Evolutionary conservation across 1,140 invertebrate genomes (phyloP).

Genomic region (Ceratosolen fusciceps): DNA sequence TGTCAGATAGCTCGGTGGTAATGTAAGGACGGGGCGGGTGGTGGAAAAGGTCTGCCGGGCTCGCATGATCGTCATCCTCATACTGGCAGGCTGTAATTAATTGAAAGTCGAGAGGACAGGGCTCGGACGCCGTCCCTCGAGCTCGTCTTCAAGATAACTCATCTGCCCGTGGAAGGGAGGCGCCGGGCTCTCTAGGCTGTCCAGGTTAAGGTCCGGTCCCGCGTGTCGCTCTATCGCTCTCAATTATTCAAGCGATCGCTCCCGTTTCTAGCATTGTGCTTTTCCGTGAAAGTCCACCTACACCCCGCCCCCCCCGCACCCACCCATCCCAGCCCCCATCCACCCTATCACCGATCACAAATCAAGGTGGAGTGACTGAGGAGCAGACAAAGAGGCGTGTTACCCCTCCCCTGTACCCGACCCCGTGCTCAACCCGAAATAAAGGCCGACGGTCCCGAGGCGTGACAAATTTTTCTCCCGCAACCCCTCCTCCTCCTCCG

Average conservation of each 20-base stretch:
- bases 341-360: too few relatives aligned
- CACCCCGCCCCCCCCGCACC: too few relatives aligned
- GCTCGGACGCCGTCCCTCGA: slow-evolving; percentile 49
- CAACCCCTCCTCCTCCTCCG: not conserved
- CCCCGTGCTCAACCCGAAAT: too few relatives aligned
- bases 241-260: slow-evolving; percentile 19
- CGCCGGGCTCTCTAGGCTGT: not conserved
- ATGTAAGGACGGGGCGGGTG: slow-evolving; percentile 8
- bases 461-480: slow-evolving; percentile 37
- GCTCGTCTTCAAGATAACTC: slow-evolving; percentile 49
- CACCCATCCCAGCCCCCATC: too few relatives aligned
- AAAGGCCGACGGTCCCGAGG: slow-evolving; percentile 5
- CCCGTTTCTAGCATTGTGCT: too few relatives aligned
- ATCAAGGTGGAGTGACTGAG: too few relatives aligned
- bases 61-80: too few relatives aligned
- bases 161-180: slow-evolving; percentile 16
- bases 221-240: not conserved
- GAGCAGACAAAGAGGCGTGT: too few relatives aligned
- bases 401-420: too few relatives aligned
- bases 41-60: too few relatives aligned
- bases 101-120: slow-evolving; percentile 66
- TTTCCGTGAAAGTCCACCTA: too few relatives aligned
- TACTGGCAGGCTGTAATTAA: slow-evolving; percentile 70
- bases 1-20: too few relatives aligned
- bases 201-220: not conserved